Evolutionary conservation across 1,140 invertebrate species (phyloP).

Genomic region (Gryon sp.): DNA sequence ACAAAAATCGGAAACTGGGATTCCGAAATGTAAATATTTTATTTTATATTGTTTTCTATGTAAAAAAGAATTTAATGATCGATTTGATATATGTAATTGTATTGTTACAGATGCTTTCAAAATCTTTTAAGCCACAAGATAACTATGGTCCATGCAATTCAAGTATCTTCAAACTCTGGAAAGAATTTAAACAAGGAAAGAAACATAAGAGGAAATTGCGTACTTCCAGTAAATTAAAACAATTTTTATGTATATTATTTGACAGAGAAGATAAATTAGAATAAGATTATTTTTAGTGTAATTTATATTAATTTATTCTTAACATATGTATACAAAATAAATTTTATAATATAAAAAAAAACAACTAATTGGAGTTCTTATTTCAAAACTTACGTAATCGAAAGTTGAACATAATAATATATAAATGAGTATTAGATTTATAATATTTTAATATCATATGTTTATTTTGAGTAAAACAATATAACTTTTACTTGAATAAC

Average conservation of each 20-base stretch:
- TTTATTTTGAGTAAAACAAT: too few species aligned
- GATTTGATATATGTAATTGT: neutral
- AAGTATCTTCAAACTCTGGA: constrained; percentile 13
- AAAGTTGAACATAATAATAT: too few species aligned
- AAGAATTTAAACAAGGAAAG: constrained; percentile 37
- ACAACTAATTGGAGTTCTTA: too few species aligned
- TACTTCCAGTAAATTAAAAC: constrained; percentile 11
- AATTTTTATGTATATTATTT: constrained; percentile 27
- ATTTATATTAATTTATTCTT: neutral
- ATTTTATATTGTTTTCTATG: neutral
- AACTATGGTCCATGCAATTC: constrained; percentile 25
- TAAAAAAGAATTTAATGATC: neutral
- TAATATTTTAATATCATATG: too few species aligned
- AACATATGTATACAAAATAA: too few species aligned
- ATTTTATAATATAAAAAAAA: too few species aligned
- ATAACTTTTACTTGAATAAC: too few species aligned
- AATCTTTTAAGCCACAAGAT: constrained; percentile 19
- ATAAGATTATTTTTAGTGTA: neutral
- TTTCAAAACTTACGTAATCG: too few species aligned
- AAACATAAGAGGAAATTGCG: neutral
- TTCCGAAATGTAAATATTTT: constrained; percentile 1
- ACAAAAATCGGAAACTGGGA: constrained; percentile 23
- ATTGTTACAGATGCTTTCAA: constrained; percentile 20
- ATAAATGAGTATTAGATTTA: too few species aligned
- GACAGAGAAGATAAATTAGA: constrained; percentile 16